Base-by-base conservation (phyloP, 2,888 invertebrate genomes). In the Macaria notata region DNA sequence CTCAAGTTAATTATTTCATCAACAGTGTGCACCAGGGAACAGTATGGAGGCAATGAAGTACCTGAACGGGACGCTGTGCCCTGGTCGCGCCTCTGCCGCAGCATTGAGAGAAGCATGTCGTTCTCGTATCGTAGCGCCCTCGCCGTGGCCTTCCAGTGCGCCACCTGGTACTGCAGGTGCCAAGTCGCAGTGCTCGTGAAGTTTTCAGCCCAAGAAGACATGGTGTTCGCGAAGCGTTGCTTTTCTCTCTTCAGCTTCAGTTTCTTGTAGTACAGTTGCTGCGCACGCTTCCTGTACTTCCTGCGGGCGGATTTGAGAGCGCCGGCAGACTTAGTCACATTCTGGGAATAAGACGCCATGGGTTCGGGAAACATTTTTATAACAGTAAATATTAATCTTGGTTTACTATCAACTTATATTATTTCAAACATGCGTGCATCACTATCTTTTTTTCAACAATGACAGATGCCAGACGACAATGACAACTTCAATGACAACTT, bases 121-220 rank as follows among this genome's bases (percentile, higher is more conserved):
- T 94, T 94, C 78, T 94, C 94, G 64, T 92, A 88, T 72, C 93
- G 92, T 49, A 94, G 78, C 46, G 93, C 91, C 46, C 84, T 81
- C 0, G 93, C 93, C 64, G 88, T 88, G 0, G 94, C 92, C 73
- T 93, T 94, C 94, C 94, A 94, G 71, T 92, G 93, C 0, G 93
- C 92, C 7, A 93, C 65, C 78, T 93, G 92, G 65, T 94, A 93
- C 69, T 92, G 88, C 53, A 92, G 70, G 68, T 93, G 93, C 89
- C 89, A 91, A 62, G 87, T 86, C 3, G 85, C 79, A 55, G 86
- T 87, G 4, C 71, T 71, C 2, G 86, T 81, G 54, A 83, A 88
- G 52, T 73, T 80, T 56, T 88, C 83, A 4, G 88, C 86, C 86
- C 87, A 89, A 43, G 81, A 68, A 55, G 86, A 84, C 88, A 91